Percentiles rank a stretch among this genome's conserved stretches.
Conservation (phyloP, 1,140 invertebrate genomes). For the Physella acuta region DNA sequence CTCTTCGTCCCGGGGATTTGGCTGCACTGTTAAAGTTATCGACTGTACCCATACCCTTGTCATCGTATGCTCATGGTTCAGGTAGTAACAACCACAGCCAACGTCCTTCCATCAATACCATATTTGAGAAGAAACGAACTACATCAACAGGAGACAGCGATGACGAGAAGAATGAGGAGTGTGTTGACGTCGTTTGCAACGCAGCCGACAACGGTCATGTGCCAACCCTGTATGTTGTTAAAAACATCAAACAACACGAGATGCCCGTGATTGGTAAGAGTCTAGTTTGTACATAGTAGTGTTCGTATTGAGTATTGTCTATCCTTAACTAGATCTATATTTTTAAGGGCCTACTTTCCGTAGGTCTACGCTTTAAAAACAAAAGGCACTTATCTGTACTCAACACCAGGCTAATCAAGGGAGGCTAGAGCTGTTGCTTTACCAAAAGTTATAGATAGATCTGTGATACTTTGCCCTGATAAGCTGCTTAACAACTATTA, state of each 20-base stretch:
- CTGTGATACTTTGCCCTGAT: too few relatives aligned
- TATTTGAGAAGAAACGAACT: constrained; percentile 9
- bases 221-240: constrained; percentile 66
- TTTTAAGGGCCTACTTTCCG: too few relatives aligned
- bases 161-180: constrained; percentile 17
- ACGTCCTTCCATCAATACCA: constrained; percentile 4
- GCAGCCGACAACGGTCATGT: constrained; percentile 27
- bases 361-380: too few relatives aligned
- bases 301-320: too few relatives aligned
- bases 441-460: too few relatives aligned
- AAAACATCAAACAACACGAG: constrained; percentile 71
- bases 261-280: constrained; percentile 69
- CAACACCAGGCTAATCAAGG: too few relatives aligned
- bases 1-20: constrained; percentile 29
- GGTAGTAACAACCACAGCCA: background rate
- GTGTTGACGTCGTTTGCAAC: constrained; percentile 17
- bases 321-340: too few relatives aligned
- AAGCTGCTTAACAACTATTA: too few relatives aligned
- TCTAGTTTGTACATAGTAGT: too few relatives aligned
- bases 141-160: background rate
- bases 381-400: too few relatives aligned
- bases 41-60: background rate
- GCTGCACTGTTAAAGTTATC: constrained; percentile 18
- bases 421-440: too few relatives aligned
- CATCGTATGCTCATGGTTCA: background rate